Evolutionary conservation across 2,113 vertebrate species (phyloP).

Genomic region (Xerus inauris): DNA sequence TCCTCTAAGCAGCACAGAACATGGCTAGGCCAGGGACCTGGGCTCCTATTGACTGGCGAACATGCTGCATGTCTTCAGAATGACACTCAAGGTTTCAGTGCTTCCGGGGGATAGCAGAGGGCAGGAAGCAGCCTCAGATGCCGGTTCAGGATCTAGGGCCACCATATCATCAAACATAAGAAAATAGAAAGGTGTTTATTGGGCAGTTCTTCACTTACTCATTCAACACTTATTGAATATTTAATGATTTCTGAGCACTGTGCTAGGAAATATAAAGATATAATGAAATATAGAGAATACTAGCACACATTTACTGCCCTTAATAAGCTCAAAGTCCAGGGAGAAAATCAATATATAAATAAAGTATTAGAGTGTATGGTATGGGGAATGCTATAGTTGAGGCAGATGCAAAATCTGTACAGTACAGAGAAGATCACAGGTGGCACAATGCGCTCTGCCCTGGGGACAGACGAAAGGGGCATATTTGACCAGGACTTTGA

Average conservation of each 20-base stretch:
- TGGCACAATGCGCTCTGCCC: not conserved
- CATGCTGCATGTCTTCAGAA: not conserved
- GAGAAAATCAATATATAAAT: constrained; percentile 40
- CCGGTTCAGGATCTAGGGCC: not conserved
- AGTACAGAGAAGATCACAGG: not conserved
- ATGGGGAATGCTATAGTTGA: not conserved
- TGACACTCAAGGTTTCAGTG: not conserved
- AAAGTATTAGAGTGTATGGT: not conserved
- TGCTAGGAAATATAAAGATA: not conserved
- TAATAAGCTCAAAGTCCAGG: constrained; percentile 59
- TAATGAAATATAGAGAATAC: constrained; percentile 44
- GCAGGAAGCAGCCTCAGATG: not conserved
- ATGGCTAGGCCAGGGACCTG: not conserved
- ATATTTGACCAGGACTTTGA: not conserved
- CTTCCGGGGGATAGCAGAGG: not conserved
- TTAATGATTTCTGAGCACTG: constrained; percentile 68
- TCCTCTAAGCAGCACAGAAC: not conserved
- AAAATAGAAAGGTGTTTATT: constrained; percentile 53
- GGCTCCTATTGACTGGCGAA: not conserved
- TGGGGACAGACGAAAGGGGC: not conserved
- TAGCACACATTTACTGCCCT: constrained; percentile 57
- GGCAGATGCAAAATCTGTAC: not conserved
- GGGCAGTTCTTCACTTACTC: constrained; percentile 39
- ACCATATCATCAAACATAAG: not conserved
- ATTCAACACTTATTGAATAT: constrained; percentile 76